Evolutionary conservation across 2,888 invertebrate species (phyloP), one percentile per base, ranked within the genome.

Genomic region (Calameuta idolon): DNA sequence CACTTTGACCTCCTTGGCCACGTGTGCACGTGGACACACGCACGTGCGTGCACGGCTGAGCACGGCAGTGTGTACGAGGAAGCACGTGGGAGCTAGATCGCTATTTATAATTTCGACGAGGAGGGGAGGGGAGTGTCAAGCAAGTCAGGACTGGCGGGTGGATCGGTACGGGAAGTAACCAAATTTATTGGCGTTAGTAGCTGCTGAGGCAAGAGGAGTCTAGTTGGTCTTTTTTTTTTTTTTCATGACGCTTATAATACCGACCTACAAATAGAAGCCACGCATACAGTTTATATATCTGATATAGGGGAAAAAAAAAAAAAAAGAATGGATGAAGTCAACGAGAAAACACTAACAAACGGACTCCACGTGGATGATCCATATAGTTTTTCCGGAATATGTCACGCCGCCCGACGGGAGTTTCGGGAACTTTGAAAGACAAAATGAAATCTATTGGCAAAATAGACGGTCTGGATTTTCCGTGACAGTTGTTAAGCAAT

Each of bases 101-200:
- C 77, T 80, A 80, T 80, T 80, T 77, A 80, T 77, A 80, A 30
- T 1, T n/a, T 69, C 11, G 30, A 15, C 15, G 33, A 69, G 34
- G 75, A 69, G 55, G 12, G 35, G 73, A 68, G 33, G 40, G n/a
- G 77, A 77, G 73, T 40, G 76, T 35, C 68, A 31, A 37, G 35
- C 34, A 55, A 12, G 74, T 73, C 33, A 69, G 15, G 68, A 33
- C 77, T 3, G 34, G 33, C 73, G 34, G 69, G 69, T 30, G 4
- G 33, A 69, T 55, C 31, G 34, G 34, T 40, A 73, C 68, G 55
- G 69, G 33, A 40, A 40, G 40, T 40, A 30, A 34, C 34, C 34
- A 55, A 74, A 74, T 77, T 74, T 77, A 68, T 77, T 68, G 77
- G 73, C 68, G 34, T 30, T 34, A 35, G n/a, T 69, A 68, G 74